Base-by-base conservation (phyloP, 2,888 invertebrate genomes). In the Andrena haemorrhoa region DNA sequence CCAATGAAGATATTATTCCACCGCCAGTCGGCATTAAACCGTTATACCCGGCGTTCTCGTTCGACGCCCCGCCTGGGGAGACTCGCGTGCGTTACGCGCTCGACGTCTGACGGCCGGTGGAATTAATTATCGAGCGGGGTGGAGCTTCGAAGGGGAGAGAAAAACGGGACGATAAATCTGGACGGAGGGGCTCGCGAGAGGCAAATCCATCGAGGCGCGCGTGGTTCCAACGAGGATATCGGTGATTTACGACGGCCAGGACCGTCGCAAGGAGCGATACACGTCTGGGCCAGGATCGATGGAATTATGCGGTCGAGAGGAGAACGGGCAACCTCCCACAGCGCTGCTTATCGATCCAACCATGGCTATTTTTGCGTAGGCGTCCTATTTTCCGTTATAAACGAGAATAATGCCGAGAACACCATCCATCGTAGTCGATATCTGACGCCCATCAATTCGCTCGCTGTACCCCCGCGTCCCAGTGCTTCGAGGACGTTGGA, bases 341-440 rank as follows among this genome's bases (percentile, higher is more conserved):
- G 65, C 68, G 35, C 26, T n/a, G 10, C 12, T 23, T 79, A 84
- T 84, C 83, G 83, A 84, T 84, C 83, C 64, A 70, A 7, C 56
- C 31, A 61, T 51, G 65, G 65, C 75, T 83, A 75, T 79, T 84
- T 83, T 83, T 66, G 81, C 47, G 64, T 63, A 31, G 68, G 60
- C 73, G 82, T 75, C 75, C 82, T 69, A 79, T 83, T 88, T 89
- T 86, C 83, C 82, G 80, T 82, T 87, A 87, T 80, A 88, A 41
- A 85, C 86, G 78, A 75, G 87, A 76, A 76, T 76, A 68, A 71
- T 31, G 33, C 8, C 23, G 5, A 31, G 33, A 16, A 68, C 68
- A 56, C 26, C 47, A n/a, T 64, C 47, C 47, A 31, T 41, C 53
- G 5, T 23, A 51, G 23, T 20, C 35, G 29, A 33, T 41, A 70